Conservation (phyloP, 2,797 vertebrate genomes). For the Sebastes alutus region DNA sequence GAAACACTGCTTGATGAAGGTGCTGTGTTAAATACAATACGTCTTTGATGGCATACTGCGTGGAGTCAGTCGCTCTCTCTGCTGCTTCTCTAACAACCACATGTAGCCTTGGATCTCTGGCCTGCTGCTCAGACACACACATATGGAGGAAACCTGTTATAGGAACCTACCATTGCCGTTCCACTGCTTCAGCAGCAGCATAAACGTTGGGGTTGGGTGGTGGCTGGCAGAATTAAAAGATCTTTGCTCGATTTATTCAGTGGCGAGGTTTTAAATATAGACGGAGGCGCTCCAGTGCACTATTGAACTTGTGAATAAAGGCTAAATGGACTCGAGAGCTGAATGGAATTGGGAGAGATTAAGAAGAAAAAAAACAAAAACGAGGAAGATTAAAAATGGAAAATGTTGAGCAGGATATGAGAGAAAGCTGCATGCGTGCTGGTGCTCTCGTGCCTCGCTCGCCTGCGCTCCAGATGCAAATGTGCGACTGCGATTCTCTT, state of each 20-base stretch:
- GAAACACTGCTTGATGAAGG: not conserved
- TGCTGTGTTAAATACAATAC: not conserved
- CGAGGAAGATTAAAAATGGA: constrained; percentile 60
- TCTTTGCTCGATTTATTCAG: constrained; percentile 53
- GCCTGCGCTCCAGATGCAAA: constrained; percentile 47
- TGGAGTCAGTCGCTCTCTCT: not conserved
- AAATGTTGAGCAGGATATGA: constrained; percentile 49
- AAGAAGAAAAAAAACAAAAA: not conserved
- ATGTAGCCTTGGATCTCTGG: constrained; percentile 8
- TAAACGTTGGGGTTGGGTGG: constrained; percentile 23
- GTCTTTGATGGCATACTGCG: not conserved
- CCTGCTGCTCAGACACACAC: constrained; percentile 17
- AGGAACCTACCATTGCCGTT: constrained; percentile 20
- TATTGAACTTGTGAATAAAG: constrained; percentile 56
- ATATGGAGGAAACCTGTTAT: constrained; percentile 41
- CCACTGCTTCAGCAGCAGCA: constrained; percentile 15
- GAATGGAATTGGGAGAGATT: constrained; percentile 67
- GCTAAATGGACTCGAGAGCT: constrained; percentile 57
- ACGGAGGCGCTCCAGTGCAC: constrained; percentile 39
- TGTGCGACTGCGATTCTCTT: constrained; percentile 25
- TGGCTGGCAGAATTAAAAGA: constrained; percentile 43
- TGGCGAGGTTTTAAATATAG: constrained; percentile 65
- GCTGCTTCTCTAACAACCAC: not conserved
- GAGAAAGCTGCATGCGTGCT: not conserved
- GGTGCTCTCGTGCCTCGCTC: not conserved